Evolutionary conservation across 2,888 invertebrate genomes (phyloP).

Genomic region (Idaea dimidiata): DNA sequence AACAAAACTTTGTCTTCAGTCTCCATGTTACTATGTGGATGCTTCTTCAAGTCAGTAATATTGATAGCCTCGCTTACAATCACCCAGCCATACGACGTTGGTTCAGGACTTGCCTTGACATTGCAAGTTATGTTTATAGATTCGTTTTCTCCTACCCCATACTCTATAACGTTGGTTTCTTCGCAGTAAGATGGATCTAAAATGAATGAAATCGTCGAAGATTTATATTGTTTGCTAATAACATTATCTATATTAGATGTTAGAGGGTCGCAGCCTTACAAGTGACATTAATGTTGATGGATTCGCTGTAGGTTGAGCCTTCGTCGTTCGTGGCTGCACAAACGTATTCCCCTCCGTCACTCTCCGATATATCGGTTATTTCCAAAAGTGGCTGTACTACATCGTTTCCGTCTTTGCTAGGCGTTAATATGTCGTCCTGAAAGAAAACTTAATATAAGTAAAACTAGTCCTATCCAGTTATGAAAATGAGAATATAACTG

Average conservation of each 20-base stretch:
- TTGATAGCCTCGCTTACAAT: constrained; percentile 53
- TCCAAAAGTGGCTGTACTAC: constrained; percentile 46
- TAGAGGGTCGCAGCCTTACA: constrained; percentile 45
- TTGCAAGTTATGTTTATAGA: constrained; percentile 64
- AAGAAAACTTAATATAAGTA: constrained; percentile 15
- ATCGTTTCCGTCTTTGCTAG: constrained; percentile 36
- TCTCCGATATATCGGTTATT: constrained; percentile 46
- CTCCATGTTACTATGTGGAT: constrained; percentile 42
- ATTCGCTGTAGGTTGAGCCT: constrained; percentile 58
- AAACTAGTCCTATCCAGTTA: neutral
- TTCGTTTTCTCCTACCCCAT: constrained; percentile 59
- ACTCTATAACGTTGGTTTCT: constrained; percentile 51
- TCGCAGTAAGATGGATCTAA: constrained; percentile 64
- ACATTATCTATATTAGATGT: neutral
- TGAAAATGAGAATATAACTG: neutral
- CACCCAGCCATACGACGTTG: constrained; percentile 59
- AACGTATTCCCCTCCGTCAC: constrained; percentile 62
- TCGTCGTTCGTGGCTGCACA: constrained; percentile 65
- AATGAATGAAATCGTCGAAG: neutral
- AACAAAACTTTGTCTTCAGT: constrained; percentile 48
- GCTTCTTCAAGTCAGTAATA: constrained; percentile 36
- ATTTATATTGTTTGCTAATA: neutral
- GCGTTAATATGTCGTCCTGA: constrained; percentile 56
- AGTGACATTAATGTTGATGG: constrained; percentile 54
- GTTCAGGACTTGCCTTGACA: constrained; percentile 56